These are phyloP conservation scores for Periplaneta americana DNA, from an alignment of 1,140 invertebrate species.

Conservation along the genomic window DNA sequence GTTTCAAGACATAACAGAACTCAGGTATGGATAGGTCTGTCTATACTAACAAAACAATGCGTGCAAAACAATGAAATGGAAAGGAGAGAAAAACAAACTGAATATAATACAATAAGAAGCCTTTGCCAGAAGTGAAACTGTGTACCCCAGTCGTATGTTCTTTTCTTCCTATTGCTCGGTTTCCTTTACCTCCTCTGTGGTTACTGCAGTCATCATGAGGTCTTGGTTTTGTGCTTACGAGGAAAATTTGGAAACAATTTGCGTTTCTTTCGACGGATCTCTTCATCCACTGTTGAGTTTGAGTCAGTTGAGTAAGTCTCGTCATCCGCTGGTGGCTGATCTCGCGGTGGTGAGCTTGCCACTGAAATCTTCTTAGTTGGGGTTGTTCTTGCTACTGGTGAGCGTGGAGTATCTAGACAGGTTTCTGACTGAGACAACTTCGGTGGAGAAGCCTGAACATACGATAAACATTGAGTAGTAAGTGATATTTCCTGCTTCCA, in stretches of 20 bases:
- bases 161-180: neutral
- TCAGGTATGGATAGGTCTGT: neutral
- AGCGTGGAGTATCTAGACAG: neutral
- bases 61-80: neutral
- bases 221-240: conserved; percentile 13
- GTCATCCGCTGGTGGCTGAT: conserved; percentile 4
- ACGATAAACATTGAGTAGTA: no score
- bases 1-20: neutral
- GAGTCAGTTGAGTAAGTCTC: conserved; percentile 46
- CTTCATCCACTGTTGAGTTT: conserved; percentile 42
- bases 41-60: neutral
- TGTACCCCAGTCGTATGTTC: neutral
- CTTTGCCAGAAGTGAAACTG: neutral
- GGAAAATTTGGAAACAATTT: conserved; percentile 34
- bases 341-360: neutral
- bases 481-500: no score
- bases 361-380: conserved; percentile 4
- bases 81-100: neutral
- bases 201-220: conserved; percentile 5
- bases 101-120: neutral
- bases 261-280: conserved; percentile 40
- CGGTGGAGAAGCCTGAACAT: neutral
- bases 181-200: neutral
- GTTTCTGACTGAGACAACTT: conserved; percentile 9
- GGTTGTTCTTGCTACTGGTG: neutral